Base-by-base conservation (phyloP, 2,113 vertebrate genomes). In the Shinisaurus crocodilurus region DNA sequence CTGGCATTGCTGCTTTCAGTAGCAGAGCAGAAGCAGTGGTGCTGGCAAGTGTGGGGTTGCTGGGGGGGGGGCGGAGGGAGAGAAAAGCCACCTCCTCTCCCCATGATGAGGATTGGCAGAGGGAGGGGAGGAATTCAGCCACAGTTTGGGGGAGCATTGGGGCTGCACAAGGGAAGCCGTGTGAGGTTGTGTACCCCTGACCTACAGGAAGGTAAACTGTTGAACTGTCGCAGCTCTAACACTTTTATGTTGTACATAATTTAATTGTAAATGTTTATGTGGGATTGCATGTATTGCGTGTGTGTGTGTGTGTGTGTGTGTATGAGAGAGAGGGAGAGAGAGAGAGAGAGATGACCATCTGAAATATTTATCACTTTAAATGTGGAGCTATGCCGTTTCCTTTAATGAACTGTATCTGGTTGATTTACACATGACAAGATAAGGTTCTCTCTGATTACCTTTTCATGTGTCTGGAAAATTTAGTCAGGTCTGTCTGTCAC, bases 341-440 rank as follows among this genome's bases (percentile, higher is more conserved):
- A 69, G 65, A 69, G 65, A 69, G 65, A 29, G n/a, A 45, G 60
- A 67, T n/a, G 29, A 20, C 50, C 37, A 67, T 32, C 32, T 90
- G 32, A 65, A 85, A 67, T 67, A 85, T 85, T 80, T 74, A 82
- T 82, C 80, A 89, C 37, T 89, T 74, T 65, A 77, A 67, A 89
- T 60, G 48, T 48, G 57, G 40, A 85, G 18, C 29, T 76, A 37
- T 63, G 32, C n/a, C 9, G 50, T 90, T 90, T 85, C 16, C 72
- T 67, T 77, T 85, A 45, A 85, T 90, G 60, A 67, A 85, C 72
- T 76, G 70, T 13, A 57, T 82, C 72, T 32, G 34, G 40, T 84
- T 90, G 74, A 77, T 67, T 77, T 85, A 50, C 45, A 37, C 57
- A 67, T 67, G 43, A 90, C 60, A 32, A 67, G 43, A 67, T 85